Conservation (phyloP, 2,797 vertebrate genomes). For the Smutsia gigantea region DNA sequence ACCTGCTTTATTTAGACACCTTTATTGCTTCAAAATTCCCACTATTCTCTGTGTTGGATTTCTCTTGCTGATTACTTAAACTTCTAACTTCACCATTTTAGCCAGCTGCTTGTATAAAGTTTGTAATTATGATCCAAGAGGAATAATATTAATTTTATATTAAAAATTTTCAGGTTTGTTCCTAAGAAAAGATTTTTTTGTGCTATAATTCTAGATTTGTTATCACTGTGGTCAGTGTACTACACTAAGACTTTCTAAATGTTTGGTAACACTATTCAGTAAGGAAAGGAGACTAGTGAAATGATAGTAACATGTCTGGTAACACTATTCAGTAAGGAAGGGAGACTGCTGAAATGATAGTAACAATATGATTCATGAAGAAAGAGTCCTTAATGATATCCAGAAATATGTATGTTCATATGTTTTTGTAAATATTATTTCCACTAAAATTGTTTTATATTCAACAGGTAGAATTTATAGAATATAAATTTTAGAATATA, state of each 20-base stretch:
- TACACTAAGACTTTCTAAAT: background rate
- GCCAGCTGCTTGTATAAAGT: background rate
- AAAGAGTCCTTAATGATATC: background rate
- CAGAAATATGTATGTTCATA: background rate
- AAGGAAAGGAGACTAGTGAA: background rate
- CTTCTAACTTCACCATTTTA: background rate
- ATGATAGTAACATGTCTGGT: background rate
- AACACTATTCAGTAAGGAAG: background rate
- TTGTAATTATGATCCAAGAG: background rate
- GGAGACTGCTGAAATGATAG: background rate
- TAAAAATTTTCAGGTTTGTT: background rate
- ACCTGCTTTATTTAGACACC: background rate
- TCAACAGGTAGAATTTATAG: background rate
- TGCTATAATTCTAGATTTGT: background rate
- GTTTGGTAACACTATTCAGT: background rate
- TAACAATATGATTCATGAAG: background rate
- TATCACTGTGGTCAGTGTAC: background rate
- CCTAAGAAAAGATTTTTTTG: background rate
- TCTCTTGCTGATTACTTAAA: background rate
- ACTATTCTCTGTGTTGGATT: background rate
- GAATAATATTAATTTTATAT: background rate
- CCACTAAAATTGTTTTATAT: background rate
- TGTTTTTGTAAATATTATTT: slow-evolving; percentile 21
- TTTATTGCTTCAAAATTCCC: background rate
- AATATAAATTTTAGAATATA: background rate